Conservation (phyloP, 2,797 vertebrate genomes). For the Rhinichthys osculus region DNA sequence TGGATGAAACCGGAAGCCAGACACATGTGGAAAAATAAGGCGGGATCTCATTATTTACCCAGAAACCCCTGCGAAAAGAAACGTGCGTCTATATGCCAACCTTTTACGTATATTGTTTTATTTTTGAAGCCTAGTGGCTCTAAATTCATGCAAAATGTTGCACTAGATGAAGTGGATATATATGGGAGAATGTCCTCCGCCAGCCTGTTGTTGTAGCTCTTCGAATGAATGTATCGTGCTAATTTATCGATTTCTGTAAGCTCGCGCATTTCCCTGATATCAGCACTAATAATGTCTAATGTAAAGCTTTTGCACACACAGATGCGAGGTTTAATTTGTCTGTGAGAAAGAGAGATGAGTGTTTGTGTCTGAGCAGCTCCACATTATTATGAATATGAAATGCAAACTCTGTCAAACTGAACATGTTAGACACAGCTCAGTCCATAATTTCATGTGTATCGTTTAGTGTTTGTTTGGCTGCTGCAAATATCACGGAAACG, state of each 20-base stretch:
- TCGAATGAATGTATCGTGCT: conserved; percentile 45
- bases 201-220: conserved; percentile 47
- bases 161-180: conserved; percentile 68
- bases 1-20: background rate
- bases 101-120: conserved; percentile 56
- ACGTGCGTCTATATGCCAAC: background rate
- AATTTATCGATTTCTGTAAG: conserved; percentile 54
- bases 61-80: conserved; percentile 1
- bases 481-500: background rate
- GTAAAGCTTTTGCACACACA: conserved; percentile 46
- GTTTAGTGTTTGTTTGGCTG: background rate
- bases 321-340: conserved; percentile 13
- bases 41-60: background rate
- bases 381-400: background rate
- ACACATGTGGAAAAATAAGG: background rate
- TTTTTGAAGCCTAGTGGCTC: conserved; percentile 51
- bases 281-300: conserved; percentile 45
- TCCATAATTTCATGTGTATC: background rate
- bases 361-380: background rate
- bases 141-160: conserved; percentile 68
- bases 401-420: background rate
- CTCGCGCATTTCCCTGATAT: conserved; percentile 53
- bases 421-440: background rate
- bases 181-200: conserved; percentile 70
- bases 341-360: conserved; percentile 22